phyloP scores from a whole-genome alignment of 2,113 vertebrate genomes.

The Pardalotus punctatus region DNA sequence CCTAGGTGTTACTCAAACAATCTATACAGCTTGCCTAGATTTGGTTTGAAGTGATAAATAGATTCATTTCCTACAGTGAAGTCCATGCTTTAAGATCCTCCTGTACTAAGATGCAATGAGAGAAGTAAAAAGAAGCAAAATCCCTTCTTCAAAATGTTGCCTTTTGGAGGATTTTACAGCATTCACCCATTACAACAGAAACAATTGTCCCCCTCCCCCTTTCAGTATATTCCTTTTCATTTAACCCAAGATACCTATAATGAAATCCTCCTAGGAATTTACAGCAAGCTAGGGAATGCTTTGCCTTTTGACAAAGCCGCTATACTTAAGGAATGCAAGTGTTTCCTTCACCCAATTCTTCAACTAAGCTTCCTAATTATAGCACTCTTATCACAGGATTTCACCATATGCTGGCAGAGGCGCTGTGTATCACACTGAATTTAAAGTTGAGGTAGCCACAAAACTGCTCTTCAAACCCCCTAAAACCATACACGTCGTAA shows the following conservation, averaged over 20 bases:
- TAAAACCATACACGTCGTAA: accelerated
- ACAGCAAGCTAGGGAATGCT: not conserved
- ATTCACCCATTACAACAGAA: not conserved
- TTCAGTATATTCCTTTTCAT: not conserved
- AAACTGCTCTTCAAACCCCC: not conserved
- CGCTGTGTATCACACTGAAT: not conserved
- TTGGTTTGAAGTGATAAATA: not conserved
- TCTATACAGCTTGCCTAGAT: not conserved
- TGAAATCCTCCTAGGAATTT: not conserved
- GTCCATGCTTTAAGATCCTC: not conserved
- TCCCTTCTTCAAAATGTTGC: not conserved
- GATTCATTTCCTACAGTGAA: not conserved
- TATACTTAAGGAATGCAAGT: not conserved
- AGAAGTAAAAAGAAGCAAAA: not conserved
- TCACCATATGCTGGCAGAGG: not conserved
- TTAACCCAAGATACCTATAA: not conserved
- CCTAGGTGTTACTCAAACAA: not conserved
- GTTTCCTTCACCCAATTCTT: not conserved
- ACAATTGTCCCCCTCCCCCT: not conserved
- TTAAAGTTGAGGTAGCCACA: not conserved
- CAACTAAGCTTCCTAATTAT: not conserved
- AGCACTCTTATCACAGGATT: not conserved
- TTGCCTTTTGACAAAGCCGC: not conserved
- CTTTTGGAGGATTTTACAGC: not conserved
- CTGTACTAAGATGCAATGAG: not conserved